phyloP scores from a whole-genome alignment of 2,113 vertebrate genomes.

The Glareola pratincola region DNA sequence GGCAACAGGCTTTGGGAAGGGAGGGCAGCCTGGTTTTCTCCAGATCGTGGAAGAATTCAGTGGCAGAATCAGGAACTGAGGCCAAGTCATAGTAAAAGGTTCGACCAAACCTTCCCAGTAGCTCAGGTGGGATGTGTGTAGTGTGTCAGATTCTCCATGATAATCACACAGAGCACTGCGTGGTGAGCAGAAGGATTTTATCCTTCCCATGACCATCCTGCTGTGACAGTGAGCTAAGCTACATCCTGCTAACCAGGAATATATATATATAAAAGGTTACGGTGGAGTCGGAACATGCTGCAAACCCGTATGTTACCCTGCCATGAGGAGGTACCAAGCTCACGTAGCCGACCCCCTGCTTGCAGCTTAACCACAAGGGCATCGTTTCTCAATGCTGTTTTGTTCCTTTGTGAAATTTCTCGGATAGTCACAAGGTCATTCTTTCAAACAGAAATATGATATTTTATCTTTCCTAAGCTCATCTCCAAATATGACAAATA shows the following conservation, averaged over 20 bases:
- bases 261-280: accelerated
- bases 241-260: background rate
- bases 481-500: background rate
- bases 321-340: background rate
- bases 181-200: background rate
- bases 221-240: background rate
- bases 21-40: background rate
- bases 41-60: background rate
- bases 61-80: background rate
- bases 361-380: background rate
- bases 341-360: background rate
- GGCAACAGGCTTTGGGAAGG: background rate
- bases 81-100: background rate
- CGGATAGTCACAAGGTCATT: background rate
- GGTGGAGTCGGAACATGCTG: background rate
- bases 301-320: background rate
- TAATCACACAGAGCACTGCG: background rate
- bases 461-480: background rate
- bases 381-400: background rate
- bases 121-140: background rate
- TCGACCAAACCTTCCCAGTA: background rate
- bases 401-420: background rate
- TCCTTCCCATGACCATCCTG: background rate
- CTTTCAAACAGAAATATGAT: background rate
- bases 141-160: background rate